Evolutionary conservation across 2,888 invertebrate genomes (phyloP).

Genomic region (Entomobrya proxima): DNA sequence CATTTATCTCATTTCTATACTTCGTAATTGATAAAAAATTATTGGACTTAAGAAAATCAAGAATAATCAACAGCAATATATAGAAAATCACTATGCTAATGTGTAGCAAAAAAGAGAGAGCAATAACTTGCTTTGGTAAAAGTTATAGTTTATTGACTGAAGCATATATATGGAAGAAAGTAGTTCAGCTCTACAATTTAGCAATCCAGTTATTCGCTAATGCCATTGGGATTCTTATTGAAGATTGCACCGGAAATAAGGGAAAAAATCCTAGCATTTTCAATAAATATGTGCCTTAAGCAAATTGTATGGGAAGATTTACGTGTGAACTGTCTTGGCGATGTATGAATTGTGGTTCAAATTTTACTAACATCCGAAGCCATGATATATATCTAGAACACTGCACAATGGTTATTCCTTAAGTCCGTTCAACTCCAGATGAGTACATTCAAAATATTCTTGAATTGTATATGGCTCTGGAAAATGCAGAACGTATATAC

Average conservation of each 20-base stretch:
- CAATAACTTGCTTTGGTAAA: no score
- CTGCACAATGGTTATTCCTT: conserved; percentile 18
- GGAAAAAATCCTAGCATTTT: conserved; percentile 2
- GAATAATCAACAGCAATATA: no score
- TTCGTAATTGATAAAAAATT: no score
- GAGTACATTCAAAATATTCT: neutral
- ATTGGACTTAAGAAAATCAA: no score
- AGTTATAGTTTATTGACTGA: no score
- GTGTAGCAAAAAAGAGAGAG: no score
- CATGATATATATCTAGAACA: no score
- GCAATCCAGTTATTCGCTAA: neutral
- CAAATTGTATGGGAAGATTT: conserved; percentile 49
- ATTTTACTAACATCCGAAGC: conserved; percentile 14
- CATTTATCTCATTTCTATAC: no score
- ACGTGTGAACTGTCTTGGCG: conserved; percentile 23
- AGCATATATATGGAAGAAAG: no score
- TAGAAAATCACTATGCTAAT: no score
- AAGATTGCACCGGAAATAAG: conserved; percentile 3
- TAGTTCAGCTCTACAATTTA: no score
- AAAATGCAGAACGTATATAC: conserved; percentile 6
- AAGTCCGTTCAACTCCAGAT: conserved; percentile 31
- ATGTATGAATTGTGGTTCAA: neutral
- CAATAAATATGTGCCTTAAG: conserved; percentile 18
- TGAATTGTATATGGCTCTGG: neutral
- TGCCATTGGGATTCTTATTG: conserved; percentile 46